Percentiles rank a stretch among this genome's conserved stretches.
phyloP scores from a whole-genome alignment of 2,888 invertebrate genomes.

The Sarcophaga subvicina region DNA sequence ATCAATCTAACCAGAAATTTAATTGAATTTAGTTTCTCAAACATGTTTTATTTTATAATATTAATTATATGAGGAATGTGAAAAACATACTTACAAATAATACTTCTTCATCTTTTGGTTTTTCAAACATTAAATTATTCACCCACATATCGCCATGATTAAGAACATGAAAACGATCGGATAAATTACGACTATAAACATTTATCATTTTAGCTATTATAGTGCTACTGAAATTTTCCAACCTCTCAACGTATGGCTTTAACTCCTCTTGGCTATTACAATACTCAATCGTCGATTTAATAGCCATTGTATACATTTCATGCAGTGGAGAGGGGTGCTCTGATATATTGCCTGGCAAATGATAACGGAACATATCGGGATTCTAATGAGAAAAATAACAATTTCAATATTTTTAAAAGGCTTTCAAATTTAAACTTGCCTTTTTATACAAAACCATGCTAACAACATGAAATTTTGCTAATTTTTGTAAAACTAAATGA shows the following conservation, averaged over 20 bases:
- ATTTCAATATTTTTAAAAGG: not conserved
- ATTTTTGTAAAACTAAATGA: conserved; percentile 81
- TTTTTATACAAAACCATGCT: conserved; percentile 83
- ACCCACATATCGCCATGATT: conserved; percentile 83
- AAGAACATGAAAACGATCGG: conserved; percentile 80
- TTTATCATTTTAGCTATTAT: conserved; percentile 74
- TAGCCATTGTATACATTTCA: conserved; percentile 73
- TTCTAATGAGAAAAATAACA: conserved; percentile 58
- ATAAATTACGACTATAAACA: conserved; percentile 73
- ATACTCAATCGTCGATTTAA: conserved; percentile 73
- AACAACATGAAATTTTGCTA: conserved; percentile 83
- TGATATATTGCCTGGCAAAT: conserved; percentile 73
- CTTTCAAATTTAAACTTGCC: conserved; percentile 75
- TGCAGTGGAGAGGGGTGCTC: conserved; percentile 74
- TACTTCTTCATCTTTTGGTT: conserved; percentile 78
- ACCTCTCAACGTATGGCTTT: conserved; percentile 71
- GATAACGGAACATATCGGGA: conserved; percentile 74
- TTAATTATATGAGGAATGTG: not conserved
- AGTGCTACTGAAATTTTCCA: conserved; percentile 71
- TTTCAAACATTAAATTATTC: conserved; percentile 82
- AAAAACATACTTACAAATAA: conserved; percentile 74
- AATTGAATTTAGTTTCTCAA: not conserved
- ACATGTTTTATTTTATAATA: not conserved
- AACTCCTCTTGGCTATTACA: conserved; percentile 70
- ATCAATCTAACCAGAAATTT: conserved; percentile 72